These are phyloP conservation scores for Acleris laterana DNA, from an alignment of 2,888 invertebrate species.

Conservation along the genomic window DNA sequence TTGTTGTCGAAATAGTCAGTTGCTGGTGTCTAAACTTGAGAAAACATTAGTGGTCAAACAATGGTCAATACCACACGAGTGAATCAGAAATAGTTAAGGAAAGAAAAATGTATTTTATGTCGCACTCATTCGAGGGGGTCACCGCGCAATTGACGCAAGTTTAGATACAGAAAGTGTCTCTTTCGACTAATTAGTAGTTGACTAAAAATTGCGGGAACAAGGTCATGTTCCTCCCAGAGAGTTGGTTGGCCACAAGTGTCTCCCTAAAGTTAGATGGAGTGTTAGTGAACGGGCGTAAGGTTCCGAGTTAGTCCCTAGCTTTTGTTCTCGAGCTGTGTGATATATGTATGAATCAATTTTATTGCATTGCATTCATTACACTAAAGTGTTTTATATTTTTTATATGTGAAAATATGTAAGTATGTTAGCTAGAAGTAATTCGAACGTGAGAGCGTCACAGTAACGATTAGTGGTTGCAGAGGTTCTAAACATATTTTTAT, in stretches of 20 bases:
- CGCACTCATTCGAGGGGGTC: too few relatives aligned
- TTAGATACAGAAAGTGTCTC: neutral
- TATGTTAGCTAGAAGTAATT: conserved; percentile 25
- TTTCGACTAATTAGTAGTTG: too few relatives aligned
- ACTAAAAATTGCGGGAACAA: too few relatives aligned
- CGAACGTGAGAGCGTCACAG: conserved; percentile 13
- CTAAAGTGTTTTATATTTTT: conserved; percentile 32
- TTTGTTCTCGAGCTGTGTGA: conserved; percentile 12
- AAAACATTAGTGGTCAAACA: too few relatives aligned
- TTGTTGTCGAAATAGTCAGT: too few relatives aligned
- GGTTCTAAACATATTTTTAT: conserved; percentile 3
- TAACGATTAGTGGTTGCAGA: neutral
- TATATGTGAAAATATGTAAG: conserved; percentile 32
- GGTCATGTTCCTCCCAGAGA: neutral
- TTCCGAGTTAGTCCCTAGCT: neutral
- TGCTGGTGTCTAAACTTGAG: too few relatives aligned
- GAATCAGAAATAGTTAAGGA: too few relatives aligned
- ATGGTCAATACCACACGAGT: too few relatives aligned
- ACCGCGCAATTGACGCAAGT: too few relatives aligned
- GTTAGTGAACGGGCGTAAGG: neutral
- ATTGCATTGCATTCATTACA: conserved; percentile 25
- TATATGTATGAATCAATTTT: conserved; percentile 17
- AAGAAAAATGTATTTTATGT: too few relatives aligned
- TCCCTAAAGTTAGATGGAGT: neutral
- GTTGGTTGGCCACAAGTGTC: neutral